A percentile compares a stretch with the other conserved stretches of the same genome.
Conservation (phyloP, 1,140 invertebrate species). For the Zophobas morio region DNA sequence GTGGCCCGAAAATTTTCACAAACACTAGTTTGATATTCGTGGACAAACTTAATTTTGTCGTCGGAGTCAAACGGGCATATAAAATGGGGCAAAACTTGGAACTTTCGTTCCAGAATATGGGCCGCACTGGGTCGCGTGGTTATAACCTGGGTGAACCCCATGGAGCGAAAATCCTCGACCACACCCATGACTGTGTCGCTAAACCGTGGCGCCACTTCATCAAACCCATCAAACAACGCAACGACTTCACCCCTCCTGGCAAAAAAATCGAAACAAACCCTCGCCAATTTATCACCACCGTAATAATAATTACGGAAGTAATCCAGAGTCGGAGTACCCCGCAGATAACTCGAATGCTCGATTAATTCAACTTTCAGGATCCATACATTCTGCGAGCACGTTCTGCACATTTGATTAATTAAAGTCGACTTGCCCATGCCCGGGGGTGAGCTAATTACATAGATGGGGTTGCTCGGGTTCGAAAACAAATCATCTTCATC, state of each 20-base stretch:
- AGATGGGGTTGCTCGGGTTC: background rate
- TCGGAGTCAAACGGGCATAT: too few relatives aligned
- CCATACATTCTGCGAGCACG: background rate
- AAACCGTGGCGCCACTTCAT: background rate
- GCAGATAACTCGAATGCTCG: background rate
- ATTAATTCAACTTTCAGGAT: background rate
- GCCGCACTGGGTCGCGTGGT: background rate
- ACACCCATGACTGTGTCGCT: background rate
- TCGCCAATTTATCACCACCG: background rate
- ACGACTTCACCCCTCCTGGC: background rate
- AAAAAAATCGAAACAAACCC: background rate
- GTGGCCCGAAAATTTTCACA: too few relatives aligned
- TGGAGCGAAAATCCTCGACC: background rate
- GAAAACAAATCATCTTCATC: background rate
- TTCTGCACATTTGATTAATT: background rate
- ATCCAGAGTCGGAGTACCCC: background rate
- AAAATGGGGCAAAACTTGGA: background rate
- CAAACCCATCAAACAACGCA: background rate
- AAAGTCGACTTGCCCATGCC: background rate
- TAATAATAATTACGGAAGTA: background rate
- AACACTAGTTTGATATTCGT: too few relatives aligned
- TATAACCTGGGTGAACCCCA: background rate
- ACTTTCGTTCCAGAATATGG: background rate
- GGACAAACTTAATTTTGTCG: too few relatives aligned
- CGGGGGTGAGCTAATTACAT: background rate